These are phyloP conservation scores for Phoeniculus purpureus DNA, from an alignment of 2,797 vertebrate species.

Conservation along the genomic window DNA sequence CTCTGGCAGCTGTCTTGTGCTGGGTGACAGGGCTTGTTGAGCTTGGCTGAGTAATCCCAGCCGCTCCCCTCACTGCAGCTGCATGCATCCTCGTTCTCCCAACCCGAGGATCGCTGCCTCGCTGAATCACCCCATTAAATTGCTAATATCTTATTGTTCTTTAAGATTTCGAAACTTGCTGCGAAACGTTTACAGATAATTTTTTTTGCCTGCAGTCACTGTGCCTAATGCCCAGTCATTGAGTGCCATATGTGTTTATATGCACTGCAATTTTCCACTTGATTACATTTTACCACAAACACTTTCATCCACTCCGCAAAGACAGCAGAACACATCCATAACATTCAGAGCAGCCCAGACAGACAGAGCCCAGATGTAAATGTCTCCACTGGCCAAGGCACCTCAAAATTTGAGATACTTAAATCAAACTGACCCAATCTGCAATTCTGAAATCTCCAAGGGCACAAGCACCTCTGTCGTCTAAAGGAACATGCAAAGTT, in stretches of 20 bases:
- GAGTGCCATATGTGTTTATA: conserved; percentile 82
- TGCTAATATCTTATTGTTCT: conserved; percentile 81
- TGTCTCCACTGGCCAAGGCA: not conserved
- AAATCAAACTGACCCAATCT: not conserved
- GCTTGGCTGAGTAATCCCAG: conserved; percentile 65
- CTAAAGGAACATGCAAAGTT: not conserved
- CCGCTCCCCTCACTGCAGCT: conserved; percentile 54
- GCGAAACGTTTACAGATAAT: conserved; percentile 79
- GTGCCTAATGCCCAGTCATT: conserved; percentile 81
- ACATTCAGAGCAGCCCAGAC: conserved; percentile 66
- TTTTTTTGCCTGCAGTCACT: conserved; percentile 80
- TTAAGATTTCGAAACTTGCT: conserved; percentile 80
- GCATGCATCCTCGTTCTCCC: conserved; percentile 72
- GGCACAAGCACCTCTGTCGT: not conserved
- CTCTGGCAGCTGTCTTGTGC: conserved; percentile 58
- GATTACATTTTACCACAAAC: conserved; percentile 81
- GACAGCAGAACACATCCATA: conserved; percentile 75
- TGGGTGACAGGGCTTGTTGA: conserved; percentile 62
- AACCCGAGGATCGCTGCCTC: conserved; percentile 72
- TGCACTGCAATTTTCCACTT: conserved; percentile 82
- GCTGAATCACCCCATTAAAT: conserved; percentile 79
- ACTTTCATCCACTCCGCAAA: conserved; percentile 77
- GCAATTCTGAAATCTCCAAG: not conserved
- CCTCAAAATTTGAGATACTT: not conserved
- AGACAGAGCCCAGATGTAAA: conserved; percentile 46